Evolutionary conservation across 1,140 invertebrate genomes (phyloP).

Genomic region (Arctopsyche grandis): DNA sequence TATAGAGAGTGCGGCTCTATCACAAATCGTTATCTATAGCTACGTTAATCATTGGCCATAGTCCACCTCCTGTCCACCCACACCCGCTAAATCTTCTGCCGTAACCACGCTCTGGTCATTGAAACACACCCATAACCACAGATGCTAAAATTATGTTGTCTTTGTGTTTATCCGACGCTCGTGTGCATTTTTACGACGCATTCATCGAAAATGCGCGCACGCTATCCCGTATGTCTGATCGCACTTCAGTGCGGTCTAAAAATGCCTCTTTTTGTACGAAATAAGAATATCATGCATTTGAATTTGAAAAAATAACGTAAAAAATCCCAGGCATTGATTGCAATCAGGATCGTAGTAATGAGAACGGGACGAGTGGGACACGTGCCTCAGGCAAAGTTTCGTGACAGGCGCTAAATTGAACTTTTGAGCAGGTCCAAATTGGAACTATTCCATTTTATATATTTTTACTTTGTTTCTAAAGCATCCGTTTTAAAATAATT

Average conservation of each 20-base stretch:
- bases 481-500: no score
- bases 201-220: background rate
- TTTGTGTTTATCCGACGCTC: slow-evolving; percentile 7
- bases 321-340: background rate
- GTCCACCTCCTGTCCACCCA: slow-evolving; percentile 36
- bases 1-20: background rate
- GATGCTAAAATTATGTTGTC: slow-evolving; percentile 36
- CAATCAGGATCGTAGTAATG: background rate
- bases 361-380: slow-evolving; percentile 13
- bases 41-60: slow-evolving; percentile 27
- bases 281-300: no score
- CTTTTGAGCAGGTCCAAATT: background rate
- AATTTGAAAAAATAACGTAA: no score
- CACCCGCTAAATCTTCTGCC: slow-evolving; percentile 28
- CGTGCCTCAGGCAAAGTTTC: background rate
- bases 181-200: background rate
- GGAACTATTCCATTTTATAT: background rate
- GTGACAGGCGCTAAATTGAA: slow-evolving; percentile 16
- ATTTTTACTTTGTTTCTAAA: no score
- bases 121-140: slow-evolving; percentile 30
- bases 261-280: no score
- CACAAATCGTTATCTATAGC: slow-evolving; percentile 33
- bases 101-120: slow-evolving; percentile 26
- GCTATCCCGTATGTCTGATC: background rate
- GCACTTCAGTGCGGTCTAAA: background rate